Base-by-base conservation (phyloP, 2,888 invertebrate species). In the Teleiodes luculella region DNA sequence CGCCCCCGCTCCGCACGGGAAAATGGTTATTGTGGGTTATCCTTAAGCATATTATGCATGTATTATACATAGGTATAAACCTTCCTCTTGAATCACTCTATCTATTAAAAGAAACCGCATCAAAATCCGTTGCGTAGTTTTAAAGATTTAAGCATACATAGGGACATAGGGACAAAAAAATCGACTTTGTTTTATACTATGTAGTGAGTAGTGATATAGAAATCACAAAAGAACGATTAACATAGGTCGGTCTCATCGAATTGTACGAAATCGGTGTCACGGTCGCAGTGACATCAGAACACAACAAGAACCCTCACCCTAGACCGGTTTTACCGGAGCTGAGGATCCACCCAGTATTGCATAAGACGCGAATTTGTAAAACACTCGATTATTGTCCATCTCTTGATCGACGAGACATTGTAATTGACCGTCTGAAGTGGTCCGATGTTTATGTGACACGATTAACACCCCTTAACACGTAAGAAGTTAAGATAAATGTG, bases 231-330 rank as follows among this genome's bases (percentile, higher is more conserved):
- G 24, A 24, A 7, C 35, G 48, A 48, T 35, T 48, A 35, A 48
- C 46, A 31, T 28, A 37, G 39, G 46, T 18, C 46, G 37, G 45
- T 46, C 30, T 50, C 58, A 64, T 67, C 67, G 66, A 69, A 69
- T 69, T 57, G 64, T 60, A n/a, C 28, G 35, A 6, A 55, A 74
- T 64, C 66, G 67, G 58, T 75, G 83, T 68, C 83, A 83, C 33
- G 83, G 83, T 63, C 77, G 60, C n/a, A 41, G 58, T 75, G 76
- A 77, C 74, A 76, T 69, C 72, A 66, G 62, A 60, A 55, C 58
- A 56, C 65, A 64, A 63, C 70, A 67, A 65, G 66, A 13, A 24
- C n/a, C 20, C 24, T n/a, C 13, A 28, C 67, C 64, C 68, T 69
- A 64, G 59, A 76, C 74, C 74, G 73, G 77, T 78, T 46, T 2